Base-by-base conservation (phyloP, 2,113 vertebrate genomes). In the Atractosteus spatula region DNA sequence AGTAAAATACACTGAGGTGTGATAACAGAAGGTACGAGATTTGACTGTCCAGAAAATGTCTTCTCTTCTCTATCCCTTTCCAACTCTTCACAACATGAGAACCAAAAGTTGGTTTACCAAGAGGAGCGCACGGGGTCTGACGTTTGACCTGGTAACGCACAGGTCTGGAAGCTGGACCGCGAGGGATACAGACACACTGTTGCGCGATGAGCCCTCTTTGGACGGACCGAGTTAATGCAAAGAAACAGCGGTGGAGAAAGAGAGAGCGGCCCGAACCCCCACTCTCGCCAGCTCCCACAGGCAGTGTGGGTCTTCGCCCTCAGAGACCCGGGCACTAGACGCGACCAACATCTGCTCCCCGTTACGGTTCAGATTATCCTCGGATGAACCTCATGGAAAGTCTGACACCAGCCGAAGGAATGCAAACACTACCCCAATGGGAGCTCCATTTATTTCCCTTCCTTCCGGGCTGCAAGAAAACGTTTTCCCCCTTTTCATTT, bases 351-450 rank as follows among this genome's bases (percentile, higher is more conserved):
- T 81, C 79, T 81, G 79, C 68, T 77, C 76, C 66, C 70, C 61
- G 78, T 81, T 81, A 66, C 59, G 12, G 74, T 70, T 56, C 64
- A 71, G 77, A 81, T 78, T 81, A 78, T 81, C 79, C 72, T 62
- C 42, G 67, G 63, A 47, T 77, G 77, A 78, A 78, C 79, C 72
- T 68, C 70, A 68, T 73, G 79, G 77, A 81, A 81, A 78, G 77
- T 71, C 73, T 66, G 63, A 78, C 77, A 77, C 74, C 79, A 74
- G 67, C 74, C 61, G 54, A 54, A 69, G 76, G 79, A 80, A 80
- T 80, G 79, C 78, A 80, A 80, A 80, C 73, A 78, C 44, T 59
- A 65, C 67, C 29, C 70, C 68, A 56, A 68, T 71, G 71, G 71
- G 68, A 76, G 76, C 79, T 71, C 71, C 79, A 68, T 74, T 71